A percentile compares a stretch with the other conserved stretches of the same genome.
These are phyloP conservation scores for Cygnus olor DNA, from an alignment of 2,797 vertebrate species.

Conservation along the genomic window DNA sequence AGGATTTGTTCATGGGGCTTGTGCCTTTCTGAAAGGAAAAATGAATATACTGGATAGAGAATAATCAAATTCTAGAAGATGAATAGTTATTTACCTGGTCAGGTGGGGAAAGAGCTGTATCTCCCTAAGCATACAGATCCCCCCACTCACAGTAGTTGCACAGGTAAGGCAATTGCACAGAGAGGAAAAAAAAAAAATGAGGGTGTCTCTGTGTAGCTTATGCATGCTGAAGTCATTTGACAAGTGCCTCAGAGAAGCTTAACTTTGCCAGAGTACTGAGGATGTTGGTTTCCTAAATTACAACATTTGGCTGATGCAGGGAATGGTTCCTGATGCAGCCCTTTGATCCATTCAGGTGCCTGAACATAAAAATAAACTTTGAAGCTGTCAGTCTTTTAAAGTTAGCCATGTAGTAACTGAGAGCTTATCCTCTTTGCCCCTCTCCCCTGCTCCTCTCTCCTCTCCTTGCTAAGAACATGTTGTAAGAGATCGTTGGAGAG, in stretches of 20 bases:
- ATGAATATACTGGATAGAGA: neutral
- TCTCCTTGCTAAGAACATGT: neutral
- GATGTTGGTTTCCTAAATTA: neutral
- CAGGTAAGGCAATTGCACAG: neutral
- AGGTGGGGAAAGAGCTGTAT: neutral
- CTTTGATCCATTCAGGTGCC: neutral
- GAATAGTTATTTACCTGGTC: neutral
- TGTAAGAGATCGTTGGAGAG: slow-evolving; percentile 23
- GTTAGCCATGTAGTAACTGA: slow-evolving; percentile 14
- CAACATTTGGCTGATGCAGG: neutral
- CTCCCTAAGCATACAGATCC: neutral
- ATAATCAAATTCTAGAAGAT: slow-evolving; percentile 9
- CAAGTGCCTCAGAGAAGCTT: neutral
- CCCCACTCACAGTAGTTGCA: neutral
- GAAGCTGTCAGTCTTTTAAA: slow-evolving; percentile 14
- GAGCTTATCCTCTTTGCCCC: neutral
- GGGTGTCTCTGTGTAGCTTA: neutral
- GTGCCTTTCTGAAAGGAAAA: slow-evolving; percentile 9
- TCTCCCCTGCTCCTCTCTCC: neutral
- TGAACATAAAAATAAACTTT: slow-evolving; percentile 27
- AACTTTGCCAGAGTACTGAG: neutral
- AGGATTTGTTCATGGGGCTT: neutral
- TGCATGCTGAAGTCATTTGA: neutral
- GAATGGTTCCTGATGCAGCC: neutral
- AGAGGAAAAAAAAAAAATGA: neutral